Evolutionary conservation across 2,797 vertebrate species (phyloP).

Genomic region (Gephyroberyx darwinii): DNA sequence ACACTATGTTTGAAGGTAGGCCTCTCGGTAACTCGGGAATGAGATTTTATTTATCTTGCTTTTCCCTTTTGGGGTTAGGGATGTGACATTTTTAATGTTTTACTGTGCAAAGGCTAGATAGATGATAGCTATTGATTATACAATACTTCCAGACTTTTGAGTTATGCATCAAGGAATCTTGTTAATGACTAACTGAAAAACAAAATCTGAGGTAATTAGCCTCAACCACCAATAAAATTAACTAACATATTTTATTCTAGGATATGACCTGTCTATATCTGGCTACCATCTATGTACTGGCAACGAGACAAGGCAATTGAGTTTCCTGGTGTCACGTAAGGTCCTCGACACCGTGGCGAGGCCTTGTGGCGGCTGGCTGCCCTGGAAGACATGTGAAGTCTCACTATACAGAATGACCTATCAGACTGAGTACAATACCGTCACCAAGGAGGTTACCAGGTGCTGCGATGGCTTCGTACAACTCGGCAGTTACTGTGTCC

Average conservation of each 20-base stretch:
- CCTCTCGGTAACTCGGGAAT: not conserved
- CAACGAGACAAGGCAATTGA: constrained; percentile 74
- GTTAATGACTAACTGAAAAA: too few species aligned
- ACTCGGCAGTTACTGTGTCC: constrained; percentile 87
- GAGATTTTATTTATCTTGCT: not conserved
- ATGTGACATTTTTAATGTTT: constrained; percentile 9
- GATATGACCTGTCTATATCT: constrained; percentile 79
- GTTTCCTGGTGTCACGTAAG: constrained; percentile 74
- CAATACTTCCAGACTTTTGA: too few species aligned
- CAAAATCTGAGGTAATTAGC: constrained; percentile 1
- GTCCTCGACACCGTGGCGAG: constrained; percentile 71
- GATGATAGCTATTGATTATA: not conserved
- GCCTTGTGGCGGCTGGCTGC: constrained; percentile 87
- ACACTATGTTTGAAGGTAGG: constrained; percentile 75
- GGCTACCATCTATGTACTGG: constrained; percentile 86
- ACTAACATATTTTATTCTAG: constrained; percentile 69
- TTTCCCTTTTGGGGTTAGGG: constrained; percentile 2
- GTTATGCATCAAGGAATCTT: not conserved
- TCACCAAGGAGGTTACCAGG: constrained; percentile 73
- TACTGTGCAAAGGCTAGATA: not conserved
- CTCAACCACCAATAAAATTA: not conserved
- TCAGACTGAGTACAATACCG: constrained; percentile 61
- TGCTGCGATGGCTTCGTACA: constrained; percentile 90
- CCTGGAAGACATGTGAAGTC: constrained; percentile 82
- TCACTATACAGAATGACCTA: constrained; percentile 76